Base-by-base conservation (phyloP, 1,140 invertebrate genomes). In the Drosophila nasuta region DNA sequence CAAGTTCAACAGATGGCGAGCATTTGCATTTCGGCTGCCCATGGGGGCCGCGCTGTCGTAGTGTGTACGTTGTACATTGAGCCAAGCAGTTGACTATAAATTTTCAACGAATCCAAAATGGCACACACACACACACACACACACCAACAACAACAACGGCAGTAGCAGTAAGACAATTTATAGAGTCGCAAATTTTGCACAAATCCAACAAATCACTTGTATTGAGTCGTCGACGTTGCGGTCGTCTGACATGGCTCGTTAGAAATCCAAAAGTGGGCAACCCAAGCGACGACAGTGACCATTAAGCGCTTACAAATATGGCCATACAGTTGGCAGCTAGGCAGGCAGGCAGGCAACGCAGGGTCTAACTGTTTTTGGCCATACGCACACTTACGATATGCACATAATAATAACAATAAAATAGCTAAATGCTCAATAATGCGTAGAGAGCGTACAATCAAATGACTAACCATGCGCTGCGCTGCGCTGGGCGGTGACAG, bases 1-100 rank as follows among this genome's bases (percentile, higher is more conserved):
- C 74, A 85, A 85, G 74, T 75, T 81, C 69, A 85, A 81, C 82
- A 86, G 78, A 85, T 81, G 82, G 75, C 59, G 78, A 10, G 70
- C 62, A 80, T 83, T 79, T 82, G 67, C 69, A 80, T 65, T 69
- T 69, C 57, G 59, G 33, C 41, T 62, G 49, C 25, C 41, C 71
- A 54, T 74, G 64, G 71, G 69, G 71, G 41, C 41, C 35, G 35
- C 8, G 35, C 10, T 10, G 8, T 38, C 2, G 2, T 10, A 38
- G 10, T 15, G 13, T 11, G 3, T 60, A 28, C 11, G n/a, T 33
- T 33, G 8, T 35, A 49, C 30, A 56, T 10, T 56, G 46, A 46
- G 30, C 15, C 8, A 11, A 13, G 57, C 41, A 58, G 59, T 13
- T 72, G 52, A 25, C 71, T 62, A 81, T 74, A 77, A 77, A 77